Evolutionary conservation across 2,797 vertebrate genomes (phyloP), one percentile per base, ranked within the genome.

Genomic region (Sphaeramia orbicularis): DNA sequence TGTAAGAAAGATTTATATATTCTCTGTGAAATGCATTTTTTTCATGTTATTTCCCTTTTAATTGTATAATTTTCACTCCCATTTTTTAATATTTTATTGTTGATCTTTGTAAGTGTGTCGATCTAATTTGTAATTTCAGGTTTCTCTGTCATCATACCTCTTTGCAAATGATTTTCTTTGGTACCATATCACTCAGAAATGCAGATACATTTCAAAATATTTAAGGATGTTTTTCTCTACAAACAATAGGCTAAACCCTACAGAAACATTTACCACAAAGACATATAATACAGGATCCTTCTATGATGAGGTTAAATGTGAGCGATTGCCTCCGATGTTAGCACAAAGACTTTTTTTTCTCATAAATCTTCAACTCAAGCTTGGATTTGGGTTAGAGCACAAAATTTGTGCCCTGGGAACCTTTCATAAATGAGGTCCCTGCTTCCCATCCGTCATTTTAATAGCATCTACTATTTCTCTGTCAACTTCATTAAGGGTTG

Each of bases 401-500:
- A 53, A 77, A 66, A 66, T 76, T 36, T 65, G 47, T 72, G 54
- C 72, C 76, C 21, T 60, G 70, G 71, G 72, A 89, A 80, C 80
- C 70, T 71, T 73, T 73, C 35, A 50, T 60, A 85, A 83, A 81
- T 84, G 61, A 86, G 80, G 75, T 84, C 71, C 67, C 79, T 13
- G 67, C 79, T 69, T 84, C 84, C 75, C 75, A 84, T 86, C 61
- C 53, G 50, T 88, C 85, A 85, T 86, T 85, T 87, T 85, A 85
- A 85, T 76, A 77, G 71, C 77, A 73, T 81, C 66, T 52, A 60
- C 61, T 73, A 18, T 81, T 83, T 60, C 69, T 81, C 62, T 74
- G 80, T 80, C 76, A 83, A 77, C 75, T 84, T 81, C 80, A 88
- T 88, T 84, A 83, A 48, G 60, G 61, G 60, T 75, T 65, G 59